Percentiles rank a stretch among this genome's conserved stretches.
Evolutionary conservation across 2,797 vertebrate species (phyloP).

Genomic region (Sebastes hopkinsi): DNA sequence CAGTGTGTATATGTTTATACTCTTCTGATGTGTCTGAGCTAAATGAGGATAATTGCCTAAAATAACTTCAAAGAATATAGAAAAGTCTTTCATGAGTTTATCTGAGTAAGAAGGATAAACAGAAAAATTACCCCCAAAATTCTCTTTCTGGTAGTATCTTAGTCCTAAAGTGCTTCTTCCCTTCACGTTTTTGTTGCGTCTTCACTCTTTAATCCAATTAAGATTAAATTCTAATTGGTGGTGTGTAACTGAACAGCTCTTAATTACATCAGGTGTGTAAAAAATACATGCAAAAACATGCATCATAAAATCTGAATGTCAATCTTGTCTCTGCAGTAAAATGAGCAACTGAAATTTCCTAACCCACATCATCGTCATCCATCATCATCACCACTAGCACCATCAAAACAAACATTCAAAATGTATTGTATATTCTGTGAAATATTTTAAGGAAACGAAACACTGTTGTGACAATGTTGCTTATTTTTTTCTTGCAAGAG

Average conservation of each 20-base stretch:
- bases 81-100: neutral
- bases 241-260: constrained; percentile 3
- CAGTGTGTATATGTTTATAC: neutral
- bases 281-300: neutral
- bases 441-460: neutral
- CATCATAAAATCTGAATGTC: neutral
- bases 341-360: neutral
- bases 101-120: neutral
- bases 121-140: neutral
- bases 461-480: neutral
- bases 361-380: constrained; percentile 8
- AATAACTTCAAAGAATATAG: neutral
- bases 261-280: constrained; percentile 9
- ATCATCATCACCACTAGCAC: constrained; percentile 10
- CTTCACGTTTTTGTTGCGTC: neutral
- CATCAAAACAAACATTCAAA: neutral
- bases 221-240: constrained; percentile 5
- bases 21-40: neutral
- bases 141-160: neutral
- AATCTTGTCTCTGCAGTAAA: neutral
- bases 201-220: constrained; percentile 27
- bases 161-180: neutral
- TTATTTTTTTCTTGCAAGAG: neutral
- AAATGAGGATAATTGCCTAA: constrained; percentile 8
- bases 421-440: neutral